Evolutionary conservation across 2,888 invertebrate species (phyloP).

Genomic region (Plagodis dolabraria): DNA sequence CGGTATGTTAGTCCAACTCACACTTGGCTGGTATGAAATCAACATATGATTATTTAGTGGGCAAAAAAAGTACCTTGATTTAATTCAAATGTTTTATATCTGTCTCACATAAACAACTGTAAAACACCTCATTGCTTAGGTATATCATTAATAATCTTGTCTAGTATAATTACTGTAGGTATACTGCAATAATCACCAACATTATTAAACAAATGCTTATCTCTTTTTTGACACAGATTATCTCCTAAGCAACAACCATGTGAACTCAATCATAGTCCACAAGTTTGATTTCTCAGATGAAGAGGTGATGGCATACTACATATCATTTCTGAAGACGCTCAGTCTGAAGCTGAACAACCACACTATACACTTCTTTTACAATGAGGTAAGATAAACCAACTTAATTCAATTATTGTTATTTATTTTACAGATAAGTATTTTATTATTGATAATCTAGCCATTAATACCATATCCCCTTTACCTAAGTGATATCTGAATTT

Average conservation of each 20-base stretch:
- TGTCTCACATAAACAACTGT: no score
- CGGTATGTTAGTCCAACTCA: no score
- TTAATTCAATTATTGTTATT: background rate
- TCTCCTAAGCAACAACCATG: conserved; percentile 99
- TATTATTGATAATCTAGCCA: no score
- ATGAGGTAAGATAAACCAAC: conserved; percentile 89
- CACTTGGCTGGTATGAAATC: no score
- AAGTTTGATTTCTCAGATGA: conserved; percentile 99
- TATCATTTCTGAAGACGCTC: conserved; percentile 98
- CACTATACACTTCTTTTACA: conserved; percentile 99
- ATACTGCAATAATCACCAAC: background rate
- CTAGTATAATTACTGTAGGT: background rate
- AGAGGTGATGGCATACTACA: conserved; percentile 99
- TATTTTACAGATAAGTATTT: no score
- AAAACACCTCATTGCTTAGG: no score
- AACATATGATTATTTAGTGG: no score
- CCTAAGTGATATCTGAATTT: no score
- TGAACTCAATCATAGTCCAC: conserved; percentile 99
- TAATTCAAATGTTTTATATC: no score
- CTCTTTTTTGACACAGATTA: conserved; percentile 91
- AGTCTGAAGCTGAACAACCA: conserved; percentile 98
- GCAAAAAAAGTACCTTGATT: no score
- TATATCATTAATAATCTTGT: no score
- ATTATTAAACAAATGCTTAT: background rate
- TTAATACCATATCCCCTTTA: no score